Evolutionary conservation across 2,113 vertebrate genomes (phyloP), one percentile per base, ranked within the genome.

Genomic region (Litocranius walleri): DNA sequence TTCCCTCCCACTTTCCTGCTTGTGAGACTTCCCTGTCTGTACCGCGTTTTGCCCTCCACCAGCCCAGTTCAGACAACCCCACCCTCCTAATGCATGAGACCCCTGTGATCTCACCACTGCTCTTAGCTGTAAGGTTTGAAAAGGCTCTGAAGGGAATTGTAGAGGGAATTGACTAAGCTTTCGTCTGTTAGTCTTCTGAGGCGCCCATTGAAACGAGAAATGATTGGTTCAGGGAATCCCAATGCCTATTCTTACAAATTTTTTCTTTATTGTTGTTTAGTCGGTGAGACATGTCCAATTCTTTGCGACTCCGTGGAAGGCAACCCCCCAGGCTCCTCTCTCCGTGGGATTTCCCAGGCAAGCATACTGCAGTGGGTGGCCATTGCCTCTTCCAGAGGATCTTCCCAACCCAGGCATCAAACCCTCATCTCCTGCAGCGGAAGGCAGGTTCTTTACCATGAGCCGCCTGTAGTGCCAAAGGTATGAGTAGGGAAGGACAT

Each of bases 121-220:
- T 36, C 45, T 95, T 93, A 52, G n/a, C 88, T n/a, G 77, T 50
- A 6, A 82, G 21, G 48, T 95, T 89, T 56, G 36, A 95, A 77
- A 74, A 40, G 10, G 50, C 19, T 48, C n/a, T 77, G 30, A 25
- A 77, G 48, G 59, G 57, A 83, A 91, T 15, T 6, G 1, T n/a
- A 88, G 48, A 50, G 48, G 17, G 4, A 33, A 25, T 11, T 88
- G 67, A 88, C n/a, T 30, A 86, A 93, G 21, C 1, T 15, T 12
- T 36, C 17, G 9, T 36, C 14, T 3, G 25, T 27, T 36, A 30
- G 7, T 6, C 16, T 30, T 85, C 1, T 43, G n/a, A 19, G 64
- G 21, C n/a, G 59, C 25, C 40, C 81, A 61, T 0, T 27, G 40
- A 93, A 83, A 74, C 8, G 50, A 80, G 43, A 85, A 48, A 30